Percentiles rank a stretch among this genome's conserved stretches.
Conservation (phyloP, 1,140 invertebrate genomes). For the Drosophila funebris region DNA sequence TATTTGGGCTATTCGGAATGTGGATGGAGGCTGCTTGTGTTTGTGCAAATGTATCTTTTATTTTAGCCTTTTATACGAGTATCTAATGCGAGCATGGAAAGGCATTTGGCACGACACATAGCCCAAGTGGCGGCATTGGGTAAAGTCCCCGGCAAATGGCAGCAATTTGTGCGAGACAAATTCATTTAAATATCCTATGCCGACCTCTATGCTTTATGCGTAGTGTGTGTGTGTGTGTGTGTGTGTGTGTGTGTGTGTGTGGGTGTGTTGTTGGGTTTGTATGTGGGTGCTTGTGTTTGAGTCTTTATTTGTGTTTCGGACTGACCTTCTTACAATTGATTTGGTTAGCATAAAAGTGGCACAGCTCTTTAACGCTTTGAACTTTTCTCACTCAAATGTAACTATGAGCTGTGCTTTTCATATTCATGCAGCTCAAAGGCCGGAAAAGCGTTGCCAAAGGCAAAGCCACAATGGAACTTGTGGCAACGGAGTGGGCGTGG, state of each 20-base stretch:
- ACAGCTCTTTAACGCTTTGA: slow-evolving; percentile 58
- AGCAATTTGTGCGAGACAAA: slow-evolving; percentile 82
- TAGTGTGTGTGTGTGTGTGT: slow-evolving; percentile 7
- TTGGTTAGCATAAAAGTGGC: slow-evolving; percentile 49
- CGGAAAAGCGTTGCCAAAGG: slow-evolving; percentile 72
- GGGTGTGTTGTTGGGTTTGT: not conserved
- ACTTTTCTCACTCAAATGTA: slow-evolving; percentile 65
- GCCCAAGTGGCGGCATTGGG: slow-evolving; percentile 73
- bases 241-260: not conserved
- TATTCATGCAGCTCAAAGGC: slow-evolving; percentile 67
- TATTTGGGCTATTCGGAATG: not conserved
- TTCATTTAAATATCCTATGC: slow-evolving; percentile 78
- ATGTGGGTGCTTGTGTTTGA: slow-evolving; percentile 4
- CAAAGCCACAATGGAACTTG: slow-evolving; percentile 57
- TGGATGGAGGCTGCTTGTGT: slow-evolving; percentile 37
- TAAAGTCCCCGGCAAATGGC: slow-evolving; percentile 69
- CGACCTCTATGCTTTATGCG: not conserved
- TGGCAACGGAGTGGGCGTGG: slow-evolving; percentile 38
- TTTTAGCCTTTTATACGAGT: slow-evolving; percentile 74
- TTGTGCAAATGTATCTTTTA: slow-evolving; percentile 81
- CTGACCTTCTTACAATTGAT: slow-evolving; percentile 78
- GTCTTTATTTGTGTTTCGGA: slow-evolving; percentile 2
- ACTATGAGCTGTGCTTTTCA: slow-evolving; percentile 49
- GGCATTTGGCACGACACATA: slow-evolving; percentile 79
- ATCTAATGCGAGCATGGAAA: slow-evolving; percentile 70